Percentiles rank a stretch among this genome's conserved stretches.
Evolutionary conservation across 2,113 vertebrate genomes (phyloP).

Genomic region (Callocephalon fimbriatum): DNA sequence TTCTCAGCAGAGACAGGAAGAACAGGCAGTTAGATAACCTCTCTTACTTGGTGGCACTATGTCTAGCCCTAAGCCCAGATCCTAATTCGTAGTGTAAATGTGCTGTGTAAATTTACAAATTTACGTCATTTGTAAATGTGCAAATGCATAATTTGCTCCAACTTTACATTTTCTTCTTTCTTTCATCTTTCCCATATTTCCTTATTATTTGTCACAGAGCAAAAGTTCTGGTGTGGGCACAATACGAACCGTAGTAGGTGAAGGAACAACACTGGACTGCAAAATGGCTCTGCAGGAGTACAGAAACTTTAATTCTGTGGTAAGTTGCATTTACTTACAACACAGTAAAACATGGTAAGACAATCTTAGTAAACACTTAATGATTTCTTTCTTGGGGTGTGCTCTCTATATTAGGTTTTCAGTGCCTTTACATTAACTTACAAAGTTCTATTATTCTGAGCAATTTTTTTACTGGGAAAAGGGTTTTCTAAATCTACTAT

Average conservation of each 20-base stretch:
- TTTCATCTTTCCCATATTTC: not conserved
- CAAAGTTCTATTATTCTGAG: not conserved
- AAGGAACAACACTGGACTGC: constrained; percentile 70
- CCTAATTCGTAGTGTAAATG: not conserved
- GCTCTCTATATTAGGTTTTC: not conserved
- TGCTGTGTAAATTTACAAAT: not conserved
- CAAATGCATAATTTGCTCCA: not conserved
- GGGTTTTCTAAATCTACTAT: not conserved
- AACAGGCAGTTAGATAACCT: not conserved
- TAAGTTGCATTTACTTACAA: constrained; percentile 67
- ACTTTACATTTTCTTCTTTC: not conserved
- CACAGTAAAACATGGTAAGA: not conserved
- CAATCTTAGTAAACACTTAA: not conserved
- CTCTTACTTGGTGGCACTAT: not conserved
- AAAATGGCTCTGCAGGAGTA: constrained; percentile 84
- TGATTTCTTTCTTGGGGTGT: not conserved
- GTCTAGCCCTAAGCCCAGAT: not conserved
- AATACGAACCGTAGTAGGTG: not conserved
- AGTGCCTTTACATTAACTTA: not conserved
- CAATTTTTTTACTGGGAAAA: not conserved
- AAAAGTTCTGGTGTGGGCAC: constrained; percentile 37
- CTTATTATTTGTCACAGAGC: constrained; percentile 47
- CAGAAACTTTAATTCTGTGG: constrained; percentile 76
- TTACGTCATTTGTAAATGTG: too few relatives aligned
- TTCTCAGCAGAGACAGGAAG: not conserved